Conservation (phyloP, 1,140 invertebrate species). For the Epicauta chinensis region DNA sequence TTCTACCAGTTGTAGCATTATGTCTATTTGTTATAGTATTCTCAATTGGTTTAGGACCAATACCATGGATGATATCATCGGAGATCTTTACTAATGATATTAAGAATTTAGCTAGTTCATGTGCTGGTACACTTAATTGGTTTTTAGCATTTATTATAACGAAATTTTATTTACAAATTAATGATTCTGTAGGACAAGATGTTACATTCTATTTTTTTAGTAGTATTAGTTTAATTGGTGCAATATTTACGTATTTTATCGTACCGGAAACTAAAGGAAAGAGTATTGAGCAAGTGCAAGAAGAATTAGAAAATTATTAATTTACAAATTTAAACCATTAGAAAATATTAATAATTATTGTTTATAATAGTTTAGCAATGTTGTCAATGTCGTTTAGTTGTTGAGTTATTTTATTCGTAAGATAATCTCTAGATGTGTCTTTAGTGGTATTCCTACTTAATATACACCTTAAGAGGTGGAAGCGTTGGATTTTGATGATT, state of each 20-base stretch:
- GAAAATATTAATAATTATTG: too few species aligned
- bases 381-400: too few species aligned
- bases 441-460: too few species aligned
- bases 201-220: constrained; percentile 59
- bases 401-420: too few species aligned
- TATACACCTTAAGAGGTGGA: too few species aligned
- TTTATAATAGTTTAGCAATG: too few species aligned
- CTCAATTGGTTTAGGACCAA: constrained; percentile 72
- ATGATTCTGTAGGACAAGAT: constrained; percentile 43
- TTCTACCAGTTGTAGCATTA: constrained; percentile 66
- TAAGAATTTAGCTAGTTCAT: constrained; percentile 65
- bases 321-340: too few species aligned
- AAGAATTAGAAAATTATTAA: constrained; percentile 44
- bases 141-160: constrained; percentile 76
- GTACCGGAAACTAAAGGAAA: constrained; percentile 75
- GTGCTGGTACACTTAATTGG: constrained; percentile 74
- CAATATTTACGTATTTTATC: constrained; percentile 59
- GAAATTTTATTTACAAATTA: constrained; percentile 55
- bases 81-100: constrained; percentile 70
- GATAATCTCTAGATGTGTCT: too few species aligned
- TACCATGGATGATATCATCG: constrained; percentile 71
- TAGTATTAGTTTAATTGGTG: constrained; percentile 52
- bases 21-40: constrained; percentile 72
- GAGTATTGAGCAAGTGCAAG: constrained; percentile 63
- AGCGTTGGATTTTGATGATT: too few species aligned